Conservation (phyloP, 1,140 invertebrate species). For the Lucilia cuprina region DNA sequence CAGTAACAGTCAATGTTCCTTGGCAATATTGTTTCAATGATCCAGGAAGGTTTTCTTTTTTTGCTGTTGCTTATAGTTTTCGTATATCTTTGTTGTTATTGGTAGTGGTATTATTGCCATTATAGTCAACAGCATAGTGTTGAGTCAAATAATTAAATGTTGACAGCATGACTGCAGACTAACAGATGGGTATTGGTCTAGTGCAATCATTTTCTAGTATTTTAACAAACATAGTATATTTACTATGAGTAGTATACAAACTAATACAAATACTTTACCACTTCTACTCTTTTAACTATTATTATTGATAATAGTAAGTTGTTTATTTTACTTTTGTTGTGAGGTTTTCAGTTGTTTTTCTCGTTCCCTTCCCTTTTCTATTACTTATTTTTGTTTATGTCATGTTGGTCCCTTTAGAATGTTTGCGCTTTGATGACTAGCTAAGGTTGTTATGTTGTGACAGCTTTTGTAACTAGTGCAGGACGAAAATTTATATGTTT, state of each 20-base stretch:
- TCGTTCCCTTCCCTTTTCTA: neutral
- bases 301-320: neutral
- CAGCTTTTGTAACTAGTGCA: too few species aligned
- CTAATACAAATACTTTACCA: neutral
- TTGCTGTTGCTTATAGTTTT: neutral
- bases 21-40: neutral
- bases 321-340: neutral
- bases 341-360: neutral
- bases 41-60: neutral
- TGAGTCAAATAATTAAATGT: constrained; percentile 15
- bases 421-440: too few species aligned
- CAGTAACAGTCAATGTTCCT: neutral
- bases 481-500: too few species aligned
- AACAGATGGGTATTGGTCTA: neutral
- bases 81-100: neutral
- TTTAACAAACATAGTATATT: too few species aligned
- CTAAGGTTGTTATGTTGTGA: too few species aligned
- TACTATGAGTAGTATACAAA: too few species aligned
- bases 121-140: neutral
- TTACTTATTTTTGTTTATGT: neutral
- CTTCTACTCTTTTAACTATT: neutral
- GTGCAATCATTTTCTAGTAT: neutral
- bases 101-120: neutral
- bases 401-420: neutral
- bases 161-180: constrained; percentile 13